A percentile compares a stretch with the other conserved stretches of the same genome.
These are phyloP conservation scores for Muntiacus muntjak DNA, from an alignment of 2,113 vertebrate genomes.

Conservation along the genomic window DNA sequence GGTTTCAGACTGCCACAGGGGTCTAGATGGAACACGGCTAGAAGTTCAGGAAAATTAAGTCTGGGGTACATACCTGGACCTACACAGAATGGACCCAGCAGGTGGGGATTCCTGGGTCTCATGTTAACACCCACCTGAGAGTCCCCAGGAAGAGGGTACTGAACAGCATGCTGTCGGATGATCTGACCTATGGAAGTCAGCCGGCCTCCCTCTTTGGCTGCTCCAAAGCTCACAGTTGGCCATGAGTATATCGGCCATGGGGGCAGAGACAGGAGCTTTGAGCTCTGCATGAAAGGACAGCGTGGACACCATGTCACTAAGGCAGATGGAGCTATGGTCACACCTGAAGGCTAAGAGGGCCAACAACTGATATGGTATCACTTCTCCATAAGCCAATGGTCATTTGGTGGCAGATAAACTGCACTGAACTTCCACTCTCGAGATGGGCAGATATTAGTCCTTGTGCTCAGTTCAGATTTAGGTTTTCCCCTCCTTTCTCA, in stretches of 20 bases:
- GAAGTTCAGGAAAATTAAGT: neutral
- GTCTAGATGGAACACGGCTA: neutral
- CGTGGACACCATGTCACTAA: fast-evolving
- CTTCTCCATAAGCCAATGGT: neutral
- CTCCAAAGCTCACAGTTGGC: neutral
- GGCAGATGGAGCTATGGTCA: neutral
- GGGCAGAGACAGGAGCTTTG: neutral
- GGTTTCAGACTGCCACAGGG: neutral
- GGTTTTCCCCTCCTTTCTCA: neutral
- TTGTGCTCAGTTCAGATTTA: neutral
- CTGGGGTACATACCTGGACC: neutral
- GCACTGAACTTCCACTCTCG: neutral
- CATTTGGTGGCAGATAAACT: neutral
- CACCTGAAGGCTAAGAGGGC: neutral
- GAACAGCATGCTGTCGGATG: neutral
- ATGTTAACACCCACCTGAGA: neutral
- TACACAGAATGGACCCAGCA: neutral
- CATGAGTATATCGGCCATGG: fast-evolving
- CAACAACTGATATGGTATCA: neutral
- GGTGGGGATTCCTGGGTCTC: neutral
- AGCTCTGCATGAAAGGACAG: neutral
- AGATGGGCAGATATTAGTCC: neutral
- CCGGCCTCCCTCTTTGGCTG: neutral
- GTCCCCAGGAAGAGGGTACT: neutral
- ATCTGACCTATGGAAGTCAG: too few species aligned